Evolutionary conservation across 1,140 invertebrate species (phyloP), one percentile per base, ranked within the genome.

Genomic region (Drosophila novamexicana): DNA sequence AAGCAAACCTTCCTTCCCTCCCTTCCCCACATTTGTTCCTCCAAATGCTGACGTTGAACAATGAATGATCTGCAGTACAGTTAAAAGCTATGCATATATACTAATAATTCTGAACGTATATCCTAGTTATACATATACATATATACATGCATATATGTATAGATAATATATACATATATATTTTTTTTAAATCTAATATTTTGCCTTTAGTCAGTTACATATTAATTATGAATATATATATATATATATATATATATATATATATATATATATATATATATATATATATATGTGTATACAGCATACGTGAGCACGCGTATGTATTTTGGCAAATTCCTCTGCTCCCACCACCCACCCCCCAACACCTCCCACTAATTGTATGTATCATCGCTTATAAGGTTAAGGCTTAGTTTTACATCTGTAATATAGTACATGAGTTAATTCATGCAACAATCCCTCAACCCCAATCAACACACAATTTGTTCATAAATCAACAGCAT

Each of bases 121-220:
- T 36, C 22, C 32, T 47, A 66, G 47, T 49, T 49, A 40, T 40
- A 34, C 37, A 16, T 34, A 67, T 58, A 56, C 34, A 50, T 32
- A 40, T 18, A 14, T 49, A 49, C n/a, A 47, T 32, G n/a, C 44
- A 8, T 42, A 67, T n/a, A 34, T 52, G 22, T 42, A 36, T 10
- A 53, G 8, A n/a, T 12, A 36, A 49, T 57, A 54, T 54, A 10
- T n/a, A 40, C 7, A 37, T 37, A 40, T 67, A 22, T 61, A 47
- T 50, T 61, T 62, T 47, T 63, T 62, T 58, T 37, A 65, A 14
- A 49, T 56, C 59, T 45, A 53, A 73, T 53, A 52, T 68, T 74
- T 69, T 68, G 66, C 65, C 58, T 74, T 61, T 61, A 68, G 64
- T 73, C 64, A 73, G 47, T 47, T 73, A 45, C 34, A 52, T 42